Percentiles rank a stretch among this genome's conserved stretches.
phyloP scores from a whole-genome alignment of 2,888 invertebrate species.

The Rotaria sp. region DNA sequence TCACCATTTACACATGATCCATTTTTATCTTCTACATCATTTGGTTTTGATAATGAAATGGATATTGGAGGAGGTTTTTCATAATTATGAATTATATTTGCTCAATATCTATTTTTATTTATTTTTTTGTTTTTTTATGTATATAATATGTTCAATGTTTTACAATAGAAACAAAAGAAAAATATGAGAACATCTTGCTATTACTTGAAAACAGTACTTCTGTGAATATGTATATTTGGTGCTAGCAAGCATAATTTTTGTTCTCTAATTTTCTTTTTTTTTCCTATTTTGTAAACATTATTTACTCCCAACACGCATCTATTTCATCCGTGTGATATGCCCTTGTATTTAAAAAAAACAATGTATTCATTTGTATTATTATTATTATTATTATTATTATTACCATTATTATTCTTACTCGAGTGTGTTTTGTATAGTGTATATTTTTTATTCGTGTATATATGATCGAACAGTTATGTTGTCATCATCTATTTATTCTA shows the following conservation, averaged over 20 bases:
- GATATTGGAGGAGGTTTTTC: neutral
- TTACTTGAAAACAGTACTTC: neutral
- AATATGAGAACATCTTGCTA: neutral
- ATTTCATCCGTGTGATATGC: conserved; percentile 10
- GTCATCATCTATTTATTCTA: neutral
- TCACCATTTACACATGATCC: neutral
- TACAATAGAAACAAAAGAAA: neutral
- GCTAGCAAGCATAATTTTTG: neutral
- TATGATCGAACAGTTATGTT: conserved; percentile 11
- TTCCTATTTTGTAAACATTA: neutral
- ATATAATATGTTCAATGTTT: neutral
- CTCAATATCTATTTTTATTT: neutral
- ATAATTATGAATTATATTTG: neutral
- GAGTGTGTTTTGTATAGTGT: conserved; percentile 19
- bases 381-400: neutral
- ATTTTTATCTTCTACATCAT: neutral
- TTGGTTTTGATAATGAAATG: conserved; percentile 18
- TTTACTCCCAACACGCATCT: neutral
- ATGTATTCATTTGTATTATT: neutral
- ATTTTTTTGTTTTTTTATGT: neutral
- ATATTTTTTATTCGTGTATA: conserved; percentile 1
- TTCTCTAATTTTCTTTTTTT: neutral
- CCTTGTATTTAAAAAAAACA: neutral
- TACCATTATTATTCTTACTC: neutral
- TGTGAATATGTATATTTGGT: conserved; percentile 5